These are phyloP conservation scores for Dunckerocampus dactyliophorus DNA, from an alignment of 2,113 vertebrate species.

Conservation along the genomic window DNA sequence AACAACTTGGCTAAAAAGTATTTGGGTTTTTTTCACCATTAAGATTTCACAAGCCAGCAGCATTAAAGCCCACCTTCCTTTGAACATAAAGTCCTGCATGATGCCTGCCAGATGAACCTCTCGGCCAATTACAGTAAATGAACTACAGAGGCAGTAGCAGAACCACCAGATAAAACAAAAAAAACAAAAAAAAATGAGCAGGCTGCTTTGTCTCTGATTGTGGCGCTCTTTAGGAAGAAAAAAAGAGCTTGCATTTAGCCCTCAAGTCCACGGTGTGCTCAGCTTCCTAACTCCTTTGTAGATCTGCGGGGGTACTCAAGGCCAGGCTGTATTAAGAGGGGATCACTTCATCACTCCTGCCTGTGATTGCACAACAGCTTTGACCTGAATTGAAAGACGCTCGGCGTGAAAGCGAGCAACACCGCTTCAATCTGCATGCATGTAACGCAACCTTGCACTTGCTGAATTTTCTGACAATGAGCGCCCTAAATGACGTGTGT, in stretches of 20 bases:
- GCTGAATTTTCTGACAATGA: neutral
- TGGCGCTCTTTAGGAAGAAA: slow-evolving; percentile 18
- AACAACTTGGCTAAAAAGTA: too few species aligned
- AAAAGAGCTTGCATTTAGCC: slow-evolving; percentile 29
- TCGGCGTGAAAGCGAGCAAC: neutral
- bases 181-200: too few species aligned
- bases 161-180: slow-evolving; percentile 25
- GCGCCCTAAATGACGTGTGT: neutral
- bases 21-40: too few species aligned
- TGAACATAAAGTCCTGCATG: slow-evolving; percentile 1
- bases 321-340: slow-evolving; percentile 48
- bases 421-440: neutral
- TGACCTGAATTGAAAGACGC: slow-evolving; percentile 47
- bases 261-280: slow-evolving; percentile 11
- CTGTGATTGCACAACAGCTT: slow-evolving; percentile 45
- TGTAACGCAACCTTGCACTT: neutral
- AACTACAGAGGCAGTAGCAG: slow-evolving; percentile 43
- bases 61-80: neutral
- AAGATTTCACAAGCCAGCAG: neutral
- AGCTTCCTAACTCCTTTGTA: slow-evolving; percentile 34
- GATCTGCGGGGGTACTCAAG: slow-evolving; percentile 44
- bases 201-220: slow-evolving; percentile 15
- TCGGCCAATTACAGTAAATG: slow-evolving; percentile 36
- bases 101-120: slow-evolving; percentile 22
- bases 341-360: slow-evolving; percentile 50